phyloP scores from a whole-genome alignment of 2,113 vertebrate species.

The Cyanoramphus novaezelandiae region DNA sequence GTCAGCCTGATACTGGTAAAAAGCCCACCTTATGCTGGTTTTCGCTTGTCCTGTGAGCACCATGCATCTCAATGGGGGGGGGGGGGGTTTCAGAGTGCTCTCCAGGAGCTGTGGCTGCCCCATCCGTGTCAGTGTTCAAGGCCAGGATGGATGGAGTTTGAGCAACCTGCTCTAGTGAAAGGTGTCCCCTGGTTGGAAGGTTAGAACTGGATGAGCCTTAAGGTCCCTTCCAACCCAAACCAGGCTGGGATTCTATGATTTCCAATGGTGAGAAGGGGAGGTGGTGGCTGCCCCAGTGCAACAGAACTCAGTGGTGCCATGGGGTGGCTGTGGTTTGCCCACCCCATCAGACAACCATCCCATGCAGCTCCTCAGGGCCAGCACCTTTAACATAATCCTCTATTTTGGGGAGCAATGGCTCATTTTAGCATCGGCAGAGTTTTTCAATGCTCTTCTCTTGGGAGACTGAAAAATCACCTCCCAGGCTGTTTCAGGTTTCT shows the following conservation, averaged over 20 bases:
- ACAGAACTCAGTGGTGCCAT: fast-evolving
- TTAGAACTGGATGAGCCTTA: not conserved
- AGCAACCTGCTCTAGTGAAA: not conserved
- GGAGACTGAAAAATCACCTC: not conserved
- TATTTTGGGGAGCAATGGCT: not conserved
- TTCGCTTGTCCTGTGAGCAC: fast-evolving
- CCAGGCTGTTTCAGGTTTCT: not conserved
- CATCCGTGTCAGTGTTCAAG: not conserved
- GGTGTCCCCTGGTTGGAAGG: not conserved
- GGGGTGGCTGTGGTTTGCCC: not conserved
- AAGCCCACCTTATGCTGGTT: fast-evolving
- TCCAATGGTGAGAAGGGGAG: not conserved
- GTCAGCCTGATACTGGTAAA: not conserved
- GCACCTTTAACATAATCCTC: fast-evolving
- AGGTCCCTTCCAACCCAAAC: not conserved
- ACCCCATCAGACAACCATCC: not conserved
- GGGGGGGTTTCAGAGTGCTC: not conserved
- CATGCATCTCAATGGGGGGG: fast-evolving
- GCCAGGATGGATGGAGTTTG: not conserved
- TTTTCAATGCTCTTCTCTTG: not conserved
- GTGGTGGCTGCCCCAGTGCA: not conserved
- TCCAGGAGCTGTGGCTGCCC: not conserved
- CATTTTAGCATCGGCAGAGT: not conserved
- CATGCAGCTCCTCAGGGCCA: fast-evolving
- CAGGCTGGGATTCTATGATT: not conserved